Evolutionary conservation across 2,113 vertebrate species (phyloP), one percentile per base, ranked within the genome.

Genomic region (Urocynchramus pylzowi): DNA sequence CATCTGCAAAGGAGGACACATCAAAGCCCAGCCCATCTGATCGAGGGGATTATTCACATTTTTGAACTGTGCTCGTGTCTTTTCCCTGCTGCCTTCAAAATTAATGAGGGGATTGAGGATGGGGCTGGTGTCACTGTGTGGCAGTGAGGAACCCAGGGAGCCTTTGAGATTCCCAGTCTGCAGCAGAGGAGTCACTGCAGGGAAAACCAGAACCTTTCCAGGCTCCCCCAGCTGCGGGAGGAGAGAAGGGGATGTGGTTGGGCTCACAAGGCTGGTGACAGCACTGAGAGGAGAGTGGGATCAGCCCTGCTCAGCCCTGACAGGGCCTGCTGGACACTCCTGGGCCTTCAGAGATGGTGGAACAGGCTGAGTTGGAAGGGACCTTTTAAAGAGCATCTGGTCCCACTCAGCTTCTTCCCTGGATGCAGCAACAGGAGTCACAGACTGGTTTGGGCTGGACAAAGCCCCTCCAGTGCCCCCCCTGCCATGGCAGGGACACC

Each of bases 21-120:
- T 75, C 95, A 75, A 87, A 96, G 87, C 23, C 87, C 93, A 84
- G 49, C 61, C 84, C 77, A 24, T 18, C 67, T 42, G 77, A 33
- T 6, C 11, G 1, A 7, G 73, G 50, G 77, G 4, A 27, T 50
- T 67, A 39, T 79, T 89, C 85, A 45, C 73, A 41, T 15, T 47
- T 74, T 14, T 49, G 6, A 81, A 39, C 81, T 16, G 39, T 24
- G 89, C 35, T 70, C 4, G 16, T 33, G 73, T 26, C 84, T 95
- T 54, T 57, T 42, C 52, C 30, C 30, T n/a, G 26, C 59, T 86
- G 80, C 47, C 84, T 84, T 61, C 82, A 17, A 21, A 81, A 78
- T 47, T 42, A 78, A 59, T 22, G 52, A 84, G 52, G 1, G 0
- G 47, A 35, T 76, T 52, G 0, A 1, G 74, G 65, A n/a, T 13